Evolutionary conservation across 2,888 invertebrate genomes (phyloP), one percentile per base, ranked within the genome.

Genomic region (Hedychridium roseum): DNA sequence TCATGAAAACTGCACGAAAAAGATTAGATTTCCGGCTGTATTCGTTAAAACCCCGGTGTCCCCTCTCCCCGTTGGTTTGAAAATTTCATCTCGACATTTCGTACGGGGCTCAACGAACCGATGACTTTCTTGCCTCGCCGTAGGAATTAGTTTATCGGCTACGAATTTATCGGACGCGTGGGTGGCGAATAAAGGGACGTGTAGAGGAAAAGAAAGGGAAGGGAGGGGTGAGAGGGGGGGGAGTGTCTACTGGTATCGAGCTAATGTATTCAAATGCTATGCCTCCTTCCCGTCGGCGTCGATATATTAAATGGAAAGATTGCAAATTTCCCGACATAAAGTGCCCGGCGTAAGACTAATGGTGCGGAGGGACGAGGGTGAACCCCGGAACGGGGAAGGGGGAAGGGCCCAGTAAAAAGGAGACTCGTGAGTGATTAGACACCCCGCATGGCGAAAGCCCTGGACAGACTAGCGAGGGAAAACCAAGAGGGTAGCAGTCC

Each of bases 251-350:
- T 47, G 50, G 43, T 54, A 59, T 55, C 52, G 45, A 38, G 57
- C 45, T 73, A 74, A 77, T 75, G 68, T 72, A 77, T 78, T 77
- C 73, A 76, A 78, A 78, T 75, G 56, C 56, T 62, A 72, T 71
- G 66, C 70, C 73, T 60, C 72, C 70, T 48, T 47, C 60, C 64
- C 45, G 59, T 38, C 38, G 49, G 62, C 71, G 72, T 72, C 76
- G 76, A 76, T 76, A 77, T 78, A 78, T 78, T 77, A 78, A 77
- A 78, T 78, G 76, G 73, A 77, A 76, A 78, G 76, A 78, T 78
- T 76, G 77, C 77, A 77, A 77, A 78, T 78, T 77, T 76, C 73
- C 73, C 68, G 74, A 74, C 76, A 74, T 75, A 76, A 77, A 78
- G 72, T 74, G 74, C 73, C 73, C 61, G 67, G 66, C 69, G 65